Evolutionary conservation across 92 coral and sea anemone species (phyloP).

Genomic region (Porites lobata): DNA sequence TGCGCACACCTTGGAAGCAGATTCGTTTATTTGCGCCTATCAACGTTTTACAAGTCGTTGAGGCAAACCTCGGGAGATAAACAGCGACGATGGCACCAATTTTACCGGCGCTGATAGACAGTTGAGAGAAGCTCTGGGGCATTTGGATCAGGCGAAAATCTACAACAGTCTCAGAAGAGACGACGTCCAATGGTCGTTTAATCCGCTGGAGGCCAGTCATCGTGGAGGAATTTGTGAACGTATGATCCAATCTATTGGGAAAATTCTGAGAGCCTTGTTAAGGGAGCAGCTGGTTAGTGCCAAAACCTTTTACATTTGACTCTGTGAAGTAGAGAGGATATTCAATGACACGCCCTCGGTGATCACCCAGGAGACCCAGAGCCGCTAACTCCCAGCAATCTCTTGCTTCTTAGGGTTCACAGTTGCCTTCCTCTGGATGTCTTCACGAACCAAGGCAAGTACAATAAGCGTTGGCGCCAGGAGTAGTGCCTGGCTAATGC

Average conservation of each 20-base stretch:
- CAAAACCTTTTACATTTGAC: constrained; percentile 21
- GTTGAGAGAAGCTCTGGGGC: constrained; percentile 31
- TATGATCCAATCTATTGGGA: no score
- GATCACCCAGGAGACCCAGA: constrained; percentile 49
- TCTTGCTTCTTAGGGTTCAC: constrained; percentile 41
- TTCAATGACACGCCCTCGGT: constrained; percentile 61
- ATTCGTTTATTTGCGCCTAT: constrained; percentile 40
- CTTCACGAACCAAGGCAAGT: constrained; percentile 15
- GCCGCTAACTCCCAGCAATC: constrained; percentile 56
- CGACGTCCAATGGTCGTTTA: constrained; percentile 35
- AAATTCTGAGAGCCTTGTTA: no score
- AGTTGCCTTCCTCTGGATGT: constrained; percentile 37
- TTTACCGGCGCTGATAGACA: constrained; percentile 39
- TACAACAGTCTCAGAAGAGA: not conserved
- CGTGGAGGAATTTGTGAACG: constrained; percentile 63
- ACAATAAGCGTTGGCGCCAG: constrained; percentile 50
- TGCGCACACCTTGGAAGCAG: constrained; percentile 5
- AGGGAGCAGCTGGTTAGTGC: no score
- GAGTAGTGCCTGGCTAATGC: constrained; percentile 49
- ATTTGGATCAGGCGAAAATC: constrained; percentile 20
- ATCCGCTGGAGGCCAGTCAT: constrained; percentile 15
- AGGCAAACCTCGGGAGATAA: constrained; percentile 34
- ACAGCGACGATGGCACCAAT: constrained; percentile 46
- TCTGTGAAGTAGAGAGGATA: constrained; percentile 60
- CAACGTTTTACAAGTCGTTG: constrained; percentile 38